These are phyloP conservation scores for Cromileptes altivelis DNA, from an alignment of 2,113 vertebrate genomes.

Conservation along the genomic window DNA sequence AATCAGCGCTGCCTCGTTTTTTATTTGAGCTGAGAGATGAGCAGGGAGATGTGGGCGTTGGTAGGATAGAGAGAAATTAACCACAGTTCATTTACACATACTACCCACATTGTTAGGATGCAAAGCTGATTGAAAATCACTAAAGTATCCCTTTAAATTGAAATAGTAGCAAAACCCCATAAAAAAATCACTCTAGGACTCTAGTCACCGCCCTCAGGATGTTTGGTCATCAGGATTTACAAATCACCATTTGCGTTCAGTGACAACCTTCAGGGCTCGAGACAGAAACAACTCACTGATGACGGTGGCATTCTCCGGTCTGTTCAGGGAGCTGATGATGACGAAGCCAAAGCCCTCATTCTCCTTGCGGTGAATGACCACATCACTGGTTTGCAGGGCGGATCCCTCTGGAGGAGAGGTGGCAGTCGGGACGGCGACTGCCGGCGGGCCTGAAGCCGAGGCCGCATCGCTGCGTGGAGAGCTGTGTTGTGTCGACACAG, in stretches of 20 bases:
- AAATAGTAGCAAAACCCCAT: neutral
- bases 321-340: slow-evolving; percentile 98
- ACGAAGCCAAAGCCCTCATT: slow-evolving; percentile 98
- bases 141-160: neutral
- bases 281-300: slow-evolving; percentile 89
- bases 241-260: neutral
- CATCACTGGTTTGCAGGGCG: slow-evolving; percentile 91
- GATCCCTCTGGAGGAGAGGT: slow-evolving; percentile 87
- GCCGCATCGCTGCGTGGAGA: slow-evolving; percentile 92
- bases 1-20: too few species aligned
- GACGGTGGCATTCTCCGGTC: slow-evolving; percentile 92
- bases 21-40: too few species aligned
- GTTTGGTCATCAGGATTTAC: neutral
- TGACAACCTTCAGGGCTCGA: slow-evolving; percentile 6
- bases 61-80: too few species aligned
- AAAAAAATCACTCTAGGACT: neutral
- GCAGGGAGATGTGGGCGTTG: too few species aligned
- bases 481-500: slow-evolving; percentile 94
- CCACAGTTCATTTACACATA: too few species aligned
- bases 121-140: too few species aligned
- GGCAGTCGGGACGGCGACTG: neutral
- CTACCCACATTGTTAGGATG: too few species aligned
- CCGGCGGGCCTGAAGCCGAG: slow-evolving; percentile 83
- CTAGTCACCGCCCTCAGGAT: neutral
- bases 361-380: slow-evolving; percentile 97